phyloP scores from a whole-genome alignment of 2,113 vertebrate species.

The Mormoops blainvillei region DNA sequence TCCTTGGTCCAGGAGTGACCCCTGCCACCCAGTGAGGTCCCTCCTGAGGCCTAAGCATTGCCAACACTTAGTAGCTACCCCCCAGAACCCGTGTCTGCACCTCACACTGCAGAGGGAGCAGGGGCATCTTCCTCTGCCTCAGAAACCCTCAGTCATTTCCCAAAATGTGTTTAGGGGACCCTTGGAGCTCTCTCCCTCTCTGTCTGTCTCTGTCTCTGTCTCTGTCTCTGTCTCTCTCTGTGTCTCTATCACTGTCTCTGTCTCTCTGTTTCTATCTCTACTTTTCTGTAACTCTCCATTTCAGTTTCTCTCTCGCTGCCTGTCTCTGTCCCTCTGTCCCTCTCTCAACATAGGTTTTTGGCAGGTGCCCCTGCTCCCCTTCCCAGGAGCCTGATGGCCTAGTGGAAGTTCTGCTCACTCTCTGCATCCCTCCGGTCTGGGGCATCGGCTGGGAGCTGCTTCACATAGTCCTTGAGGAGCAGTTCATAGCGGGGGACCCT shows the following conservation, averaged over 20 bases:
- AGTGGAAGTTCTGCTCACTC: conserved; percentile 79
- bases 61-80: not conserved
- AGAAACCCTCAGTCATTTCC: not conserved
- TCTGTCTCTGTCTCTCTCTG: not conserved
- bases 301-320: not conserved
- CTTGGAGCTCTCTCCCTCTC: not conserved
- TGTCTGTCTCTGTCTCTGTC: not conserved
- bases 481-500: conserved; percentile 96
- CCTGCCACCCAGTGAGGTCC: too few species aligned
- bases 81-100: not conserved
- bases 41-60: not conserved
- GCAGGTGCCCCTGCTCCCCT: not conserved
- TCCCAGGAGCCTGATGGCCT: not conserved
- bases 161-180: not conserved
- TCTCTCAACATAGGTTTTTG: not conserved
- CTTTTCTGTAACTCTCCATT: not conserved
- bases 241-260: not conserved
- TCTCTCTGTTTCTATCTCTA: too few species aligned
- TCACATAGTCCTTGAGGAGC: conserved; percentile 95
- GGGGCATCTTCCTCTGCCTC: not conserved
- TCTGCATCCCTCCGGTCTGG: conserved; percentile 92
- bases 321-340: not conserved
- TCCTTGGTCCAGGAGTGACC: not conserved
- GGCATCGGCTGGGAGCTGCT: conserved; percentile 90
- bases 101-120: not conserved